These are phyloP conservation scores for Phaetusa simplex DNA, from an alignment of 2,113 vertebrate genomes.

Conservation along the genomic window DNA sequence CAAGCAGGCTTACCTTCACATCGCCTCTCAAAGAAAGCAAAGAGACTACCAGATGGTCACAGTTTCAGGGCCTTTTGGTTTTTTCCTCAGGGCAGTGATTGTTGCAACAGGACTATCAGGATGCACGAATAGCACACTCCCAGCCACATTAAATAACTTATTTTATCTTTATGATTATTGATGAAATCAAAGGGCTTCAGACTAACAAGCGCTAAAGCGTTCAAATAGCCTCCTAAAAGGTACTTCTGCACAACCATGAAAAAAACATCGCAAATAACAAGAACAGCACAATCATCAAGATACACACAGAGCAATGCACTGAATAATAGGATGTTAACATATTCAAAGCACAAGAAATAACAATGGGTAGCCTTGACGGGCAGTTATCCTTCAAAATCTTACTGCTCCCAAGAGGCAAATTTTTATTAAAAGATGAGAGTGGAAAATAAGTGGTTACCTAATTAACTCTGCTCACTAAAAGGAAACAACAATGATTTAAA, in stretches of 20 bases:
- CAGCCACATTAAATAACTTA: not conserved
- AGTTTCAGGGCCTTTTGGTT: not conserved
- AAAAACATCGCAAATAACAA: not conserved
- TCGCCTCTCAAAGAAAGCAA: not conserved
- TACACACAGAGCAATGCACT: not conserved
- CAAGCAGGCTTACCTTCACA: not conserved
- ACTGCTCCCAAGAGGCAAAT: constrained; percentile 22
- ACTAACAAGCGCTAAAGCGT: not conserved
- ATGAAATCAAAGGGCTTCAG: not conserved
- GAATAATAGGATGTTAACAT: constrained; percentile 42
- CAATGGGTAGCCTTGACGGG: constrained; percentile 43
- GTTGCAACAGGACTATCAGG: not conserved
- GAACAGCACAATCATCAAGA: constrained; percentile 7
- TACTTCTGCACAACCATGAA: not conserved
- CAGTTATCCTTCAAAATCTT: constrained; percentile 49
- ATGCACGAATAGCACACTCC: not conserved
- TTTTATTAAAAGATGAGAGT: constrained; percentile 35
- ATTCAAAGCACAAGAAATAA: constrained; percentile 29
- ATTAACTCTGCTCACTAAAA: constrained; percentile 6
- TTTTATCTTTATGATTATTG: not conserved
- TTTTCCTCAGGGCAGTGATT: not conserved
- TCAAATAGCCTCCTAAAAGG: not conserved
- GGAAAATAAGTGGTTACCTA: constrained; percentile 37
- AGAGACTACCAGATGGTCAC: not conserved
- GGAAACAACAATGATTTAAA: not conserved